A percentile compares a stretch with the other conserved stretches of the same genome.
Evolutionary conservation across 2,113 vertebrate genomes (phyloP).

Genomic region (Blennius ocellaris): DNA sequence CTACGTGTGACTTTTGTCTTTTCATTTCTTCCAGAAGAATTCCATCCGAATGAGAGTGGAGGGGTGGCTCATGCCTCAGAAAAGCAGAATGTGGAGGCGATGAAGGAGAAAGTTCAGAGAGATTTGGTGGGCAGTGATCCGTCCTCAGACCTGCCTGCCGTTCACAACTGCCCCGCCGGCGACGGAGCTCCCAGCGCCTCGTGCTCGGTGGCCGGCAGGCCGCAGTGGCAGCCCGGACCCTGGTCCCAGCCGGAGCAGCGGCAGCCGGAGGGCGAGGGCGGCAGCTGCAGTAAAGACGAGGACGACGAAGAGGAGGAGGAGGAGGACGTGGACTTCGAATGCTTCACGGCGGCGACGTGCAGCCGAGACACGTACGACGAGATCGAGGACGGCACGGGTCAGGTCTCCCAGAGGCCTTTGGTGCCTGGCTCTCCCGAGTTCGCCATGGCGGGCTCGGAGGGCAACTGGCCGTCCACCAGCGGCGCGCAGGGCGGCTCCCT

Average conservation of each 20-base stretch:
- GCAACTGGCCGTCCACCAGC: conserved; percentile 67
- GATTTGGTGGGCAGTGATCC: conserved; percentile 21
- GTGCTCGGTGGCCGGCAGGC: conserved; percentile 45
- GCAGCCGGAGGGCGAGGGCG: conserved; percentile 24
- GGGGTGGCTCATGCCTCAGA: conserved; percentile 1
- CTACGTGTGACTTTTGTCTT: conserved; percentile 10
- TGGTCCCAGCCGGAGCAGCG: conserved; percentile 69
- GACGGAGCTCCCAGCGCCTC: conserved; percentile 32
- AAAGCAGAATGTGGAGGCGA: conserved; percentile 42
- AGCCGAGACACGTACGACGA: conserved; percentile 79
- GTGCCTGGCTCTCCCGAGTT: conserved; percentile 78
- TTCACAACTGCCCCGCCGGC: conserved; percentile 15
- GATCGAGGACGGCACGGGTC: conserved; percentile 82
- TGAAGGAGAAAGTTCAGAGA: conserved; percentile 59
- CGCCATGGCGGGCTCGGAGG: conserved; percentile 58
- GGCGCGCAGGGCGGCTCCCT: conserved; percentile 32
- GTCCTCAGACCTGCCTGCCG: conserved; percentile 4
- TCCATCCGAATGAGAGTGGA: conserved; percentile 44
- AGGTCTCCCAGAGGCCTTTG: conserved; percentile 82
- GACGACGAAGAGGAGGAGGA: conserved; percentile 67
- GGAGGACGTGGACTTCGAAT: conserved; percentile 71
- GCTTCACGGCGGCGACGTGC: conserved; percentile 63
- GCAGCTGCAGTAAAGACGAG: conserved; percentile 52
- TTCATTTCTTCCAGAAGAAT: conserved; percentile 52
- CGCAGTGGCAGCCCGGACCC: conserved; percentile 70